Evolutionary conservation across 2,888 invertebrate genomes (phyloP).

Genomic region (Epinotia ramella): DNA sequence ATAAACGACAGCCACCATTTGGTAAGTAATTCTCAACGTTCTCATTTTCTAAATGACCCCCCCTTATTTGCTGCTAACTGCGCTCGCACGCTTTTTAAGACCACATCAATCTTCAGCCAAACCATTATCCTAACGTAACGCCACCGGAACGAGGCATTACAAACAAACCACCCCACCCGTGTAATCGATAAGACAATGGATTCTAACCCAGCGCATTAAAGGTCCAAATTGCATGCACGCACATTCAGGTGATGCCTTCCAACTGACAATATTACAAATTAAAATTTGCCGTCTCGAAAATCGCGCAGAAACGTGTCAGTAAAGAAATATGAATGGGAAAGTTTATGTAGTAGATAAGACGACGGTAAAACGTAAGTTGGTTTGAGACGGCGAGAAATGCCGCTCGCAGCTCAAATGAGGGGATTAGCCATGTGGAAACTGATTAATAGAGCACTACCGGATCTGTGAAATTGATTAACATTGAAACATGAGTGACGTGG

Average conservation of each 20-base stretch:
- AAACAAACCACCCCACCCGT: constrained; percentile 33
- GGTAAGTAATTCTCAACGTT: constrained; percentile 11
- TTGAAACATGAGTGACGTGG: constrained; percentile 46
- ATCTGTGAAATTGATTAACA: constrained; percentile 50
- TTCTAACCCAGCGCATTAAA: constrained; percentile 36
- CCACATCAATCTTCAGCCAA: constrained; percentile 55
- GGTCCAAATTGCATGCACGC: constrained; percentile 34
- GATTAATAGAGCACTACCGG: constrained; percentile 57
- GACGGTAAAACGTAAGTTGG: constrained; percentile 43
- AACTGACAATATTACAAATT: constrained; percentile 33
- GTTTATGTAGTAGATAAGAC: constrained; percentile 27
- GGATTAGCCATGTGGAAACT: constrained; percentile 62
- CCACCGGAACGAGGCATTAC: constrained; percentile 50
- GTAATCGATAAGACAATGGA: constrained; percentile 17
- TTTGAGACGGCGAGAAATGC: constrained; percentile 46
- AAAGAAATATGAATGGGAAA: constrained; percentile 19
- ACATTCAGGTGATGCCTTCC: constrained; percentile 25
- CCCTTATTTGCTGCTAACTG: constrained; percentile 34
- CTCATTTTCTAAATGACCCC: constrained; percentile 27
- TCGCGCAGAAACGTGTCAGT: background rate
- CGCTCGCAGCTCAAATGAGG: constrained; percentile 57
- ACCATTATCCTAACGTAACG: constrained; percentile 55
- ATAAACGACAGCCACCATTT: background rate
- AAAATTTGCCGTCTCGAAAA: constrained; percentile 38
- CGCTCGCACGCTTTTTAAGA: constrained; percentile 61